Conservation (phyloP, 2,888 invertebrate genomes). For the Cataglyphis rosenhaueri region DNA sequence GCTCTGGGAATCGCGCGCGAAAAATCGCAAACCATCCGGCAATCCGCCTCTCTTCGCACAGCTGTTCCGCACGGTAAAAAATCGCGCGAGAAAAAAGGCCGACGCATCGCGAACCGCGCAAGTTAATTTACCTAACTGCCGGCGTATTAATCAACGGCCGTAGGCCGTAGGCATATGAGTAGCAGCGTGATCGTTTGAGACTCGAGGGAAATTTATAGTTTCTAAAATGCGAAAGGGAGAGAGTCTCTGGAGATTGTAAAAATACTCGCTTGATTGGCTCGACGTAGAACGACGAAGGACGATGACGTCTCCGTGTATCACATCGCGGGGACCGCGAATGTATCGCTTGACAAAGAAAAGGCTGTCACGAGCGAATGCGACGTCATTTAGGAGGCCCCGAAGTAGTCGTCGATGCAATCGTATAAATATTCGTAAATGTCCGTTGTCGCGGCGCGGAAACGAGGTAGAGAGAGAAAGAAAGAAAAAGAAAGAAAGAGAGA, state of each 20-base stretch:
- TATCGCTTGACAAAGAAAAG: slow-evolving; percentile 39
- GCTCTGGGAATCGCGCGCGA: not conserved
- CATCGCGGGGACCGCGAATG: slow-evolving; percentile 15
- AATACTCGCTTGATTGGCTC: slow-evolving; percentile 69
- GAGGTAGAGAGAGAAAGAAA: slow-evolving; percentile 42
- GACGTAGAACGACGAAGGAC: slow-evolving; percentile 47
- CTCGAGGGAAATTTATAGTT: slow-evolving; percentile 50
- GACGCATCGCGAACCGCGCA: slow-evolving; percentile 35
- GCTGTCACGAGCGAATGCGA: slow-evolving; percentile 55
- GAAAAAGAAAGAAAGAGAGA: slow-evolving; percentile 10
- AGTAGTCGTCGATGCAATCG: slow-evolving; percentile 66
- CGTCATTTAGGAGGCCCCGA: slow-evolving; percentile 71
- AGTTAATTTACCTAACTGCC: slow-evolving; percentile 67
- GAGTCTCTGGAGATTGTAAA: slow-evolving; percentile 52
- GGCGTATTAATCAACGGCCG: slow-evolving; percentile 60
- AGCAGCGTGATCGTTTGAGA: slow-evolving; percentile 40
- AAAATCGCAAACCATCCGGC: slow-evolving; percentile 52
- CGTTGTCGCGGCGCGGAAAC: slow-evolving; percentile 73
- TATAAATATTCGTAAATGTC: slow-evolving; percentile 82
- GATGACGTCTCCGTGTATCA: slow-evolving; percentile 15
- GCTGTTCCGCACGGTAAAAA: slow-evolving; percentile 59
- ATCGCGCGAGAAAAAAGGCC: slow-evolving; percentile 26
- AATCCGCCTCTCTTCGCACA: slow-evolving; percentile 68
- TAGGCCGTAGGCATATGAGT: slow-evolving; percentile 39
- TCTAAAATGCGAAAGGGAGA: slow-evolving; percentile 43